These are phyloP conservation scores for Laterallus jamaicensis DNA, from an alignment of 2,113 vertebrate species.

Conservation along the genomic window DNA sequence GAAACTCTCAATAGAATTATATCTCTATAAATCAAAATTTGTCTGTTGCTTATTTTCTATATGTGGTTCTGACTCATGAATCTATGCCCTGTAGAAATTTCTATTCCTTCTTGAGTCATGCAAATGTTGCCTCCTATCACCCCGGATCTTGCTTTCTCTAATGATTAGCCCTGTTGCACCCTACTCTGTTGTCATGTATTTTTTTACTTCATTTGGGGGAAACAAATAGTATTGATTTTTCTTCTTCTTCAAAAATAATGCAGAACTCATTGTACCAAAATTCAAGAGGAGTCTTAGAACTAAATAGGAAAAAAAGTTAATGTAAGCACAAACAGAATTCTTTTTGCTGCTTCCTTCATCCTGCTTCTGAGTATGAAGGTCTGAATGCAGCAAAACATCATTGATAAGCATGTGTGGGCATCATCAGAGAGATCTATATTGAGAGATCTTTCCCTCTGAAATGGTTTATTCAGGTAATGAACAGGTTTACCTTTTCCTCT, in stretches of 20 bases:
- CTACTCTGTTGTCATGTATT: background rate
- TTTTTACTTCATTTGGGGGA: background rate
- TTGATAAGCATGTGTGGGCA: background rate
- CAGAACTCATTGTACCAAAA: background rate
- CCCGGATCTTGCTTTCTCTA: background rate
- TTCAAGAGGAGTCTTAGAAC: background rate
- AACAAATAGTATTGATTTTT: background rate
- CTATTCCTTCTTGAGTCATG: background rate
- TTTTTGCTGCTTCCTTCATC: background rate
- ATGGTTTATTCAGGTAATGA: background rate
- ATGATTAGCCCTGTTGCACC: background rate
- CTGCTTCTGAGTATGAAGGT: background rate
- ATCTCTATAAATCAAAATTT: conserved; percentile 13
- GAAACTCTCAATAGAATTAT: background rate
- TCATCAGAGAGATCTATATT: background rate
- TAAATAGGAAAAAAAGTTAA: background rate
- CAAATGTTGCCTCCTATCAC: background rate
- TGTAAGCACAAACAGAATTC: background rate
- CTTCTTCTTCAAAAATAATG: background rate
- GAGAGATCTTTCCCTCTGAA: background rate
- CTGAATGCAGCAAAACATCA: background rate
- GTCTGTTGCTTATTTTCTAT: background rate
- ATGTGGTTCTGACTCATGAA: conserved; percentile 24
- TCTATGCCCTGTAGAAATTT: conserved; percentile 28
- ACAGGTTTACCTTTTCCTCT: background rate